Evolutionary conservation across 2,113 vertebrate species (phyloP).

Genomic region (Eidolon helvum): DNA sequence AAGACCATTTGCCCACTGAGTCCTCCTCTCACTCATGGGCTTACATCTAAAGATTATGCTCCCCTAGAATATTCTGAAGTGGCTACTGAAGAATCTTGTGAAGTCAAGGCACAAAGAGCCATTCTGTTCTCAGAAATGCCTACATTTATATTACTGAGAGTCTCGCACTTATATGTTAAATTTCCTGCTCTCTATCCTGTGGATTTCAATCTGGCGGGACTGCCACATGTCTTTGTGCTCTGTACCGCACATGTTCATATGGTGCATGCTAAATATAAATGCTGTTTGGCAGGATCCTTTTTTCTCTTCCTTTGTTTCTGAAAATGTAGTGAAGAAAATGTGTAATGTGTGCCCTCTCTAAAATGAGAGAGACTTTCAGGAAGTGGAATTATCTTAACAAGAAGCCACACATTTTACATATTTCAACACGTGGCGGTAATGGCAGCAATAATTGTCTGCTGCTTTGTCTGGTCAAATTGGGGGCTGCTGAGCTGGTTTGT

Average conservation of each 20-base stretch:
- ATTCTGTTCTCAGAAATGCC: constrained; percentile 70
- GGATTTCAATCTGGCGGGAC: constrained; percentile 71
- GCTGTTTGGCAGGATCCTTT: constrained; percentile 55
- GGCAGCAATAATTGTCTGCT: not conserved
- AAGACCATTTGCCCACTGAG: constrained; percentile 51
- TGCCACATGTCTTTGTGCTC: constrained; percentile 65
- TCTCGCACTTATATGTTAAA: constrained; percentile 54
- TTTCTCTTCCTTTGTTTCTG: constrained; percentile 74
- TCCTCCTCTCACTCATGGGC: constrained; percentile 31
- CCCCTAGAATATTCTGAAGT: constrained; percentile 70
- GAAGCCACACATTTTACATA: constrained; percentile 38
- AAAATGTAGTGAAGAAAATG: constrained; percentile 64
- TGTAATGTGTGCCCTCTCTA: constrained; percentile 59
- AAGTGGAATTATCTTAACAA: constrained; percentile 57
- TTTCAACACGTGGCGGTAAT: not conserved
- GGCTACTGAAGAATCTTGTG: constrained; percentile 57
- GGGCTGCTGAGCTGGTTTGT: not conserved
- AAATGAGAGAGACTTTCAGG: constrained; percentile 65
- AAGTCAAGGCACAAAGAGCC: constrained; percentile 69
- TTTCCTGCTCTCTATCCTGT: constrained; percentile 69
- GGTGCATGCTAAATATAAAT: constrained; percentile 68
- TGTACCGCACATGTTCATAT: constrained; percentile 61
- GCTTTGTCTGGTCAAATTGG: not conserved
- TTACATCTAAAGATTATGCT: constrained; percentile 60
- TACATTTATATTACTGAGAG: constrained; percentile 65